A percentile compares a stretch with the other conserved stretches of the same genome.
Conservation (phyloP, 2,888 invertebrate genomes). For the Helicoverpa assulta region DNA sequence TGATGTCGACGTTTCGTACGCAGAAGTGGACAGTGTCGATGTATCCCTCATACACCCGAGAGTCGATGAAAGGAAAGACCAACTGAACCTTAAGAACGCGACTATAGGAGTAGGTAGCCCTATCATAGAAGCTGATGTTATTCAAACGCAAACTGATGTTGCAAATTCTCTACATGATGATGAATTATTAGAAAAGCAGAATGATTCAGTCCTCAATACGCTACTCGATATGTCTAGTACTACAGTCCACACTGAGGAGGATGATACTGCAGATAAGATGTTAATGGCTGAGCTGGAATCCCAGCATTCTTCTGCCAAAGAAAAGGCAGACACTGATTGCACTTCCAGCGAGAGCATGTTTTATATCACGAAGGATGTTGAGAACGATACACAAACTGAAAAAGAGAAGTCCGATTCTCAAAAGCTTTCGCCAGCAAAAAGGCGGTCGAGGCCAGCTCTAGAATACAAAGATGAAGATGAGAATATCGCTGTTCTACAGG, state of each 20-base stretch:
- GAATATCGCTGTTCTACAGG: conserved; percentile 46
- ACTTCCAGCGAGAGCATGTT: conserved; percentile 68
- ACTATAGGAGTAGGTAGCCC: background rate
- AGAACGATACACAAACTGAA: conserved; percentile 57
- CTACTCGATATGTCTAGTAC: conserved; percentile 75
- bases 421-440: background rate
- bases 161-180: background rate
- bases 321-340: conserved; percentile 8
- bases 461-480: conserved; percentile 51
- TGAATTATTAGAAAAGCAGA: conserved; percentile 25
- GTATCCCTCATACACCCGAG: conserved; percentile 36
- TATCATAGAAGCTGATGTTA: background rate
- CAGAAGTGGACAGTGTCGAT: conserved; percentile 7
- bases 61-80: conserved; percentile 26
- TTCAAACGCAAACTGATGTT: background rate
- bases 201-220: conserved; percentile 69
- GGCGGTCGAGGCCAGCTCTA: conserved; percentile 36
- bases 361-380: conserved; percentile 67
- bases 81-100: conserved; percentile 9
- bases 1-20: background rate
- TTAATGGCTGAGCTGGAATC: conserved; percentile 44
- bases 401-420: conserved; percentile 8
- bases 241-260: conserved; percentile 28
- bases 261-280: conserved; percentile 57
- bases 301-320: conserved; percentile 27